A percentile compares a stretch with the other conserved stretches of the same genome.
These are phyloP conservation scores for Casuarius casuarius DNA, from an alignment of 2,113 vertebrate species.

Conservation along the genomic window DNA sequence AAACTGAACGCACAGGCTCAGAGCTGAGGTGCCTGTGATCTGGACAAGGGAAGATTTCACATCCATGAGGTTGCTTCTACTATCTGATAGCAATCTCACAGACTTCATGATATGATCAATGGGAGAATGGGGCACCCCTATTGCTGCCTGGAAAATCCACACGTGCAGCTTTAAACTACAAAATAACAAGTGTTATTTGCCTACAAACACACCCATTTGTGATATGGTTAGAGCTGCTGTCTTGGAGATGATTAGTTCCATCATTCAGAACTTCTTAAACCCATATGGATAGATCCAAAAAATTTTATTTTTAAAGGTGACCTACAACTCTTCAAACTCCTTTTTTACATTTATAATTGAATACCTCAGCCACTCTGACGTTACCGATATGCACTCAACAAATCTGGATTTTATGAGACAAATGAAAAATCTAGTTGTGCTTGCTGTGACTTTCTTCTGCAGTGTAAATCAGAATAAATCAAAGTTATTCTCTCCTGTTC, in stretches of 20 bases:
- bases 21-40: neutral
- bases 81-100: neutral
- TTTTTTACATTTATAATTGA: neutral
- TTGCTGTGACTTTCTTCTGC: neutral
- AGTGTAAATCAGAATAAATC: neutral
- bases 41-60: neutral
- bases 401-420: neutral
- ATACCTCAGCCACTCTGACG: neutral
- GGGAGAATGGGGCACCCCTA: neutral
- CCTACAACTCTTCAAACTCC: neutral
- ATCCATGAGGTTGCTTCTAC: neutral
- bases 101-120: neutral
- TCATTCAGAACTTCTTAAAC: neutral
- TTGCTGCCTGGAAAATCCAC: neutral
- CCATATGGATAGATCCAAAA: neutral
- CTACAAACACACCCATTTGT: neutral
- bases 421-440: neutral
- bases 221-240: neutral
- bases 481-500: neutral
- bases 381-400: neutral
- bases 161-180: neutral
- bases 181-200: neutral
- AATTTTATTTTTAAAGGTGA: neutral
- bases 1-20: neutral
- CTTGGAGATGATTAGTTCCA: neutral